Base-by-base conservation (phyloP, 2,797 vertebrate genomes). In the Alcedo atthis region DNA sequence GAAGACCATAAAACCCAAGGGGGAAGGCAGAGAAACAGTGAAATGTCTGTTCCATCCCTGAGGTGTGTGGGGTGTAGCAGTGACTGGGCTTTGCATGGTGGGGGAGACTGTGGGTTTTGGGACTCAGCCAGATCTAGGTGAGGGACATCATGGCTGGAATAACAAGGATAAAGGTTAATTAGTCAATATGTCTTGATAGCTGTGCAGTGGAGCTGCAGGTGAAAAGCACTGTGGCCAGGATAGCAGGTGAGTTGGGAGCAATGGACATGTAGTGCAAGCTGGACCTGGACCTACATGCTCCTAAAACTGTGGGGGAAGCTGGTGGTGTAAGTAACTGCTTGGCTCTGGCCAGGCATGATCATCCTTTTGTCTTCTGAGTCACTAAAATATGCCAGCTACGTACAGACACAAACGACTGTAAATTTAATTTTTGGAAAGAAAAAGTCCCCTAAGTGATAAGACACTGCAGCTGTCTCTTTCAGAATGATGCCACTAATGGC, bases 401-500 rank as follows among this genome's bases (percentile, higher is more conserved):
- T 35, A 21, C 59, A 64, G 68, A 46, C 24, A 42, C 71, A 9
- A 13, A 2, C 3, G 8, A 6, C 62, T 1, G 1, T 87, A 88
- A 81, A 69, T 90, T 53, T 45, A 57, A 51, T 95, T 96, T 94
- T 94, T 13, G 68, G 64, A n/a, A 76, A 82, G 81, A 75, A 78
- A 71, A 80, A 26, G 59, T 91, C 81, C 81, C 55, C 33, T 88
- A 51, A 58, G 67, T 61, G 64, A 17, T 82, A 51, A 92, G 66
- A 79, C 40, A 51, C 73, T 92, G 87, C 85, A 81, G 69, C 95
- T 94, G 73, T 67, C 49, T 95, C 64, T 80, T 51, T 45, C 90
- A 85, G 77, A 81, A 61, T 10, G 12, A 33, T 81, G 54, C 63
- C 66, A 82, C 67, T 93, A 85, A 80, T 62, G 55, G 40, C 69